phyloP scores from a whole-genome alignment of 1,140 invertebrate genomes.

The Gonatopus flavifemur region DNA sequence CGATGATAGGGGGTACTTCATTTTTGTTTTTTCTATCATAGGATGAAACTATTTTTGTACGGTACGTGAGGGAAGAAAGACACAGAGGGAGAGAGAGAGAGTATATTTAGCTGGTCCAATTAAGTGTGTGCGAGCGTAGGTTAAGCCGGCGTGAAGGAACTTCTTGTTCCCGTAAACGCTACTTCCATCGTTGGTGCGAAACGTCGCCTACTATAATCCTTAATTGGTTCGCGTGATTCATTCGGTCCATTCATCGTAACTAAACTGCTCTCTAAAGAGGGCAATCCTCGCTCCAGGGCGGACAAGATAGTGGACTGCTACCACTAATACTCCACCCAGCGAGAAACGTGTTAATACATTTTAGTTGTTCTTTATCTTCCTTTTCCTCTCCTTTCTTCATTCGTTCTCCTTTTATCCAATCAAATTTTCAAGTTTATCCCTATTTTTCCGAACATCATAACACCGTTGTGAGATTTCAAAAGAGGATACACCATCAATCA shows the following conservation, averaged over 20 bases:
- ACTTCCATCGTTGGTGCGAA: not conserved
- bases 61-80: too few species aligned
- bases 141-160: slow-evolving; percentile 27
- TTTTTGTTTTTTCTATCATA: too few species aligned
- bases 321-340: slow-evolving; percentile 27
- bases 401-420: not conserved
- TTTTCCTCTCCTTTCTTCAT: slow-evolving; percentile 5
- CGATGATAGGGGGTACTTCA: too few species aligned
- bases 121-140: slow-evolving; percentile 22
- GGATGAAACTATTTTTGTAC: too few species aligned
- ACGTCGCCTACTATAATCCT: slow-evolving; percentile 42
- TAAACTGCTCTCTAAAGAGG: slow-evolving; percentile 31
- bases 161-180: slow-evolving; percentile 1
- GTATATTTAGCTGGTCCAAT: slow-evolving; percentile 30
- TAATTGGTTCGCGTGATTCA: slow-evolving; percentile 56
- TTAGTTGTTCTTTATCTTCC: slow-evolving; percentile 7
- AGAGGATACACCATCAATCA: too few species aligned
- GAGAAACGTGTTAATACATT: slow-evolving; percentile 36
- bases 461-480: too few species aligned
- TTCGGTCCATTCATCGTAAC: slow-evolving; percentile 50
- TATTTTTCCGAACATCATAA: too few species aligned
- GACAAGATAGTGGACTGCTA: slow-evolving; percentile 8
- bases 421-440: too few species aligned
- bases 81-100: too few species aligned
- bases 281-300: slow-evolving; percentile 14